Conservation (phyloP, 2,888 invertebrate genomes). For the Phaonia tiefii region DNA sequence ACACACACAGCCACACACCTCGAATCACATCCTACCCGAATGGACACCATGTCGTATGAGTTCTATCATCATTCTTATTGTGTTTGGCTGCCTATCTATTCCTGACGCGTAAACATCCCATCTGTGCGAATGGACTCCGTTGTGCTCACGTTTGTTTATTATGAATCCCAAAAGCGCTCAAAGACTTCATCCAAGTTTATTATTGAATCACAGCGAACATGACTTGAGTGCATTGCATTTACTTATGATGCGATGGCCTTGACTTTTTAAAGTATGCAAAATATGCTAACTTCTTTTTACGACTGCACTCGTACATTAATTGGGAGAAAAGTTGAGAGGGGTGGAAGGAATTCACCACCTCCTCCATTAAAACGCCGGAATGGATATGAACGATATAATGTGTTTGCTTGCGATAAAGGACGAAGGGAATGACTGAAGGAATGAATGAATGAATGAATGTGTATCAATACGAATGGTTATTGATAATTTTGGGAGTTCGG, state of each 20-base stretch:
- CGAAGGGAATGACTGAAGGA: too few species aligned
- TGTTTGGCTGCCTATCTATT: constrained; percentile 52
- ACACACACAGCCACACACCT: constrained; percentile 12
- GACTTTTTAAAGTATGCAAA: constrained; percentile 6
- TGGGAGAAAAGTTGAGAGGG: too few species aligned
- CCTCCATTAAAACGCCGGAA: too few species aligned
- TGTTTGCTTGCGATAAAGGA: too few species aligned
- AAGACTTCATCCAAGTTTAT: too few species aligned
- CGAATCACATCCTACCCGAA: constrained; percentile 15
- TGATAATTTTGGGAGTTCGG: too few species aligned
- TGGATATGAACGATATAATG: too few species aligned
- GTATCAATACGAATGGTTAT: too few species aligned
- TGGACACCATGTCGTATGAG: constrained; percentile 59
- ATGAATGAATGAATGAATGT: too few species aligned
- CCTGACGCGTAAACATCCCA: constrained; percentile 25
- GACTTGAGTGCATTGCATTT: constrained; percentile 15
- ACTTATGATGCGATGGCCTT: constrained; percentile 22
- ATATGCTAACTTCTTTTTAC: too few species aligned
- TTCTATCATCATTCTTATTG: constrained; percentile 37
- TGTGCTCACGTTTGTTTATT: background rate
- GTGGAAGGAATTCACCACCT: too few species aligned
- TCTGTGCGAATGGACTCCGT: constrained; percentile 25
- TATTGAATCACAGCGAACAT: constrained; percentile 7
- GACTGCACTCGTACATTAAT: too few species aligned
- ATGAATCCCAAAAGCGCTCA: constrained; percentile 6